phyloP scores from a whole-genome alignment of 23 tunicate genomes.

The Diplosoma virens region DNA sequence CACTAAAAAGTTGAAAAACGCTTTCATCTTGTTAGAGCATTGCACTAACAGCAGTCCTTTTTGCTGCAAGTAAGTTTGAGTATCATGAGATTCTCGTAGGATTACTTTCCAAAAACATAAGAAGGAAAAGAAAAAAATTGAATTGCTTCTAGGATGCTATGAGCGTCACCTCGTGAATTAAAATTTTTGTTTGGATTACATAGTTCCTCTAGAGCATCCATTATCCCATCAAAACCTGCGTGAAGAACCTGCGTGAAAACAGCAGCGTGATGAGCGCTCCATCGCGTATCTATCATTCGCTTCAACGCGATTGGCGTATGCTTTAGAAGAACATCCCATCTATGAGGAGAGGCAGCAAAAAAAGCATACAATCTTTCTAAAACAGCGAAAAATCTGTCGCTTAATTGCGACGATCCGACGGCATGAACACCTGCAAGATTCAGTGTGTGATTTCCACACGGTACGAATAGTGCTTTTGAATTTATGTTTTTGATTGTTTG shows the following conservation, averaged over 20 bases:
- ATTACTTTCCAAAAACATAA: conserved; percentile 30
- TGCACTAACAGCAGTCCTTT: too few relatives aligned
- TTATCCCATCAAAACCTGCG: conserved; percentile 55
- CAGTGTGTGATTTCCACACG: conserved; percentile 45
- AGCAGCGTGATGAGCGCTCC: conserved; percentile 71
- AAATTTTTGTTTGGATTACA: conserved; percentile 54
- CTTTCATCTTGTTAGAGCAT: too few relatives aligned
- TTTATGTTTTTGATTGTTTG: conserved; percentile 52
- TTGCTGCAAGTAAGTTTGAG: too few relatives aligned
- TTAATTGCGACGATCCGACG: conserved; percentile 66
- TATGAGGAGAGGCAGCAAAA: conserved; percentile 56
- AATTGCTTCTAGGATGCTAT: conserved; percentile 48
- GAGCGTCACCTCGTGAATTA: conserved; percentile 61
- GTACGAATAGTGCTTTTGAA: conserved; percentile 52
- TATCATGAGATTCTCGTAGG: too few relatives aligned
- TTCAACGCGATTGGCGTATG: conserved; percentile 58
- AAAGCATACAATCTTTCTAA: conserved; percentile 51
- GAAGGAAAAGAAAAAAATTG: conserved; percentile 30
- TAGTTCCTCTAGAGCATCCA: conserved; percentile 45
- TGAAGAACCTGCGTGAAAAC: conserved; percentile 55
- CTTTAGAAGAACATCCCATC: conserved; percentile 51
- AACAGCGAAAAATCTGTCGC: conserved; percentile 64
- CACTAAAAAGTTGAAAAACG: neutral
- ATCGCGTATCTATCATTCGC: conserved; percentile 57
- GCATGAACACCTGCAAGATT: conserved; percentile 52